Evolutionary conservation across 2,113 vertebrate species (phyloP).

Genomic region (Chiloscyllium plagiosum): DNA sequence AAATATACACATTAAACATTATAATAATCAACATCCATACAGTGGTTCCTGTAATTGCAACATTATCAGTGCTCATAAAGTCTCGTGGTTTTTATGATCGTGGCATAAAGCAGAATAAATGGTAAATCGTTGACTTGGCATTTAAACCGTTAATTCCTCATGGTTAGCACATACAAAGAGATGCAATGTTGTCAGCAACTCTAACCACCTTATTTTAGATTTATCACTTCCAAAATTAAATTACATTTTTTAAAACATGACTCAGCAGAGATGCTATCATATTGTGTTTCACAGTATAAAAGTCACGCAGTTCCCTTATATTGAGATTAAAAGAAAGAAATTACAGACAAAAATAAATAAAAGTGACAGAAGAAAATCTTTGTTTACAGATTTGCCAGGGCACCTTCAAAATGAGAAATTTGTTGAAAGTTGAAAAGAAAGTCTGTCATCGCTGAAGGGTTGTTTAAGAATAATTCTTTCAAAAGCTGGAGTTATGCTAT

Average conservation of each 20-base stretch:
- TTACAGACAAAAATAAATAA: not conserved
- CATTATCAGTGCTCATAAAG: not conserved
- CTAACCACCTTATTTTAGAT: slow-evolving; percentile 15
- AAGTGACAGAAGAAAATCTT: not conserved
- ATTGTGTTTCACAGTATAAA: not conserved
- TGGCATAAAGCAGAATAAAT: slow-evolving; percentile 11
- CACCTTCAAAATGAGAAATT: not conserved
- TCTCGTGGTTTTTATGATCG: not conserved
- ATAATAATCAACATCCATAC: not conserved
- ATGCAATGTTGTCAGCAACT: not conserved
- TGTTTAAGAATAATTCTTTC: not conserved
- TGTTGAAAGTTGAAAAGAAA: not conserved
- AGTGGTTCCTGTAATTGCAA: not conserved
- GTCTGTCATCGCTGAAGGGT: not conserved
- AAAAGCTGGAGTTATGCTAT: not conserved
- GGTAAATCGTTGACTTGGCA: not conserved
- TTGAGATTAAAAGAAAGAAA: not conserved
- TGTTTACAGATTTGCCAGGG: not conserved
- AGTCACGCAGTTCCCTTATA: not conserved
- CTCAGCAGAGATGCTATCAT: not conserved
- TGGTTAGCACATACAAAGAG: not conserved
- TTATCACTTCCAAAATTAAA: not conserved
- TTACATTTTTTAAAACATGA: not conserved
- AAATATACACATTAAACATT: not conserved
- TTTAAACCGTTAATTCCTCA: slow-evolving; percentile 16